These are phyloP conservation scores for Copidosoma aretas DNA, from an alignment of 2,888 invertebrate genomes.

Conservation along the genomic window DNA sequence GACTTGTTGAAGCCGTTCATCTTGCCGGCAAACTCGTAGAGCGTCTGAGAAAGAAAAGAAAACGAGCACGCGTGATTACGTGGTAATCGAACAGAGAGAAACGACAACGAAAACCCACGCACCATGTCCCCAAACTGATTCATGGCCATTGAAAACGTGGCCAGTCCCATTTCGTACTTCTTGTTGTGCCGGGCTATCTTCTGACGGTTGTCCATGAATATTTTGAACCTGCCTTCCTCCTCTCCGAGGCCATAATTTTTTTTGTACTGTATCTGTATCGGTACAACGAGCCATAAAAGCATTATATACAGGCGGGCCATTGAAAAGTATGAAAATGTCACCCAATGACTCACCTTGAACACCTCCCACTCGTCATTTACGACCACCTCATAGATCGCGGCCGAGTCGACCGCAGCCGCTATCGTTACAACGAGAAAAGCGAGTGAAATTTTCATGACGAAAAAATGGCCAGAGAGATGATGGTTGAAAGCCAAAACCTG, in stretches of 20 bases:
- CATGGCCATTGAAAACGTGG: conserved; percentile 72
- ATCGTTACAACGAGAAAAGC: not conserved
- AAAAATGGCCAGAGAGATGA: not conserved
- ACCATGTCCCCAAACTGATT: conserved; percentile 88
- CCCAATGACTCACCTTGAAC: not conserved
- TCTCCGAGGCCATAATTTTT: conserved; percentile 61
- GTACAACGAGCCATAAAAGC: not conserved
- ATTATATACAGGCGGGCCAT: not conserved
- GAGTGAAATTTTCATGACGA: not conserved
- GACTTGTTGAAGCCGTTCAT: conserved; percentile 67
- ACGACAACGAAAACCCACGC: no score
- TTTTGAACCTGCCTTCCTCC: conserved; percentile 84
- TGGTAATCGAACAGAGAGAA: no score
- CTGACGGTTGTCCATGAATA: conserved; percentile 86
- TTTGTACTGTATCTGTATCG: not conserved
- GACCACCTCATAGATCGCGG: not conserved
- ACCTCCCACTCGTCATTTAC: not conserved
- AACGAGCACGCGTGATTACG: not conserved
- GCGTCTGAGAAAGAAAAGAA: conserved; percentile 62
- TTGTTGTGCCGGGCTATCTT: conserved; percentile 86
- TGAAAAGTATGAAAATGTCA: not conserved
- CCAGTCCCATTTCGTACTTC: conserved; percentile 71
- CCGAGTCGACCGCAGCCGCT: not conserved
- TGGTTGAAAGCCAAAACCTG: no score
- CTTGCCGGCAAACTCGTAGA: conserved; percentile 75